A percentile compares a stretch with the other conserved stretches of the same genome.
phyloP scores from a whole-genome alignment of 2,113 vertebrate genomes.

The Taxidea taxus region DNA sequence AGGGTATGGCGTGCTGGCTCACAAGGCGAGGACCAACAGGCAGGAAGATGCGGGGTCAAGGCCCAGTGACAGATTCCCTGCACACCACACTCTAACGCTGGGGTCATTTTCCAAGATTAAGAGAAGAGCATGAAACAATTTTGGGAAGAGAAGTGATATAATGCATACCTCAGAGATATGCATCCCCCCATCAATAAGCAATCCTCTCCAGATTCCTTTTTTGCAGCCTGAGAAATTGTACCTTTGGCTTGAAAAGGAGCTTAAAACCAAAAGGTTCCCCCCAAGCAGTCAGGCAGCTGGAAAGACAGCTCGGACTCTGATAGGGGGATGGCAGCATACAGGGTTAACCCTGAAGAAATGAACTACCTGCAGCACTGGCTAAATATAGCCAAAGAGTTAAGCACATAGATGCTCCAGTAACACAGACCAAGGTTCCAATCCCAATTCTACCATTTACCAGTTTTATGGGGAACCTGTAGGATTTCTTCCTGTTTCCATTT shows the following conservation, averaged over 20 bases:
- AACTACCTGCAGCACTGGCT: background rate
- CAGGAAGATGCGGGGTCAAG: background rate
- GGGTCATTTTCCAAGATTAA: background rate
- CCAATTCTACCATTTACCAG: background rate
- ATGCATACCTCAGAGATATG: background rate
- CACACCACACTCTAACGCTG: background rate
- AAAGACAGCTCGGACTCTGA: background rate
- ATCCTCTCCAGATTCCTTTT: background rate
- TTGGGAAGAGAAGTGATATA: background rate
- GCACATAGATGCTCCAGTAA: background rate
- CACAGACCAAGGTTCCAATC: background rate
- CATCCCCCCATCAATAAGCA: background rate
- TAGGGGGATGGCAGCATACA: background rate
- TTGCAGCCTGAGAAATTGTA: background rate
- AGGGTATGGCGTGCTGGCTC: background rate
- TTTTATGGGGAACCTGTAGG: background rate
- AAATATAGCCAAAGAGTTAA: background rate
- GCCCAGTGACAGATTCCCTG: background rate
- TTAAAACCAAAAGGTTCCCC: background rate
- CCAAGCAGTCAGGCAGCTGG: background rate
- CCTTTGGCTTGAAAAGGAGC: background rate
- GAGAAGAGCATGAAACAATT: background rate
- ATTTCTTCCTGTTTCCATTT: background rate
- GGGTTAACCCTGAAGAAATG: background rate
- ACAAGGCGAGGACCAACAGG: fast-evolving